These are phyloP conservation scores for Heterochromis multidens DNA, from an alignment of 2,113 vertebrate genomes.

Conservation along the genomic window DNA sequence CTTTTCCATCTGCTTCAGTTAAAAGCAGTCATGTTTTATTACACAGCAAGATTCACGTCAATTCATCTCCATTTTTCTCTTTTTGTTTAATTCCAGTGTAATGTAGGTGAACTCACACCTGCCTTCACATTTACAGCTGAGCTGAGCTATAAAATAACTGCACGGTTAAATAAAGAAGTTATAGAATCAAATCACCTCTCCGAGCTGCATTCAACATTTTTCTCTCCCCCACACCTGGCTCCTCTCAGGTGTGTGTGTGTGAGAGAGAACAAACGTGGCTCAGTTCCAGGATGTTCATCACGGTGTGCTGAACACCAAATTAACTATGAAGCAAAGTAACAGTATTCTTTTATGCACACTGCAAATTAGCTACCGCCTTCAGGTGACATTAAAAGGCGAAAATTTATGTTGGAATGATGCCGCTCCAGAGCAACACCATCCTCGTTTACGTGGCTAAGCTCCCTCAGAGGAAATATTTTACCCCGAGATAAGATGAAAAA, in stretches of 20 bases:
- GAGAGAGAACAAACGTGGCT: neutral
- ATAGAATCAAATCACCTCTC: neutral
- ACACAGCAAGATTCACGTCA: neutral
- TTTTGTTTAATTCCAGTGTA: neutral
- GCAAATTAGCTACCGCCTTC: neutral
- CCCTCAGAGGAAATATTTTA: neutral
- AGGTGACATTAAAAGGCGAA: neutral
- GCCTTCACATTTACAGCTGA: neutral
- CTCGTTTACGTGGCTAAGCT: neutral
- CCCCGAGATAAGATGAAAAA: neutral
- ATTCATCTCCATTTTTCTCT: neutral
- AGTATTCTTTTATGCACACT: neutral
- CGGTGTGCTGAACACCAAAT: conserved; percentile 12
- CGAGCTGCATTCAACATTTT: neutral
- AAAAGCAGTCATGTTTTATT: neutral
- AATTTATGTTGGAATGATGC: neutral
- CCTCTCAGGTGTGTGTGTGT: neutral
- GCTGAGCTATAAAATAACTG: neutral
- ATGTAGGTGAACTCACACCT: rapidly evolving
- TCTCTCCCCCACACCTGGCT: neutral
- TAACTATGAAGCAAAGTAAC: neutral
- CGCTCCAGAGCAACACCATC: neutral
- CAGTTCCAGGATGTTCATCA: neutral
- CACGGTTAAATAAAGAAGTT: neutral
- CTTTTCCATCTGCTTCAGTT: neutral